Conservation (phyloP, 2,113 vertebrate species). For the Phylloscopus trochilus region DNA sequence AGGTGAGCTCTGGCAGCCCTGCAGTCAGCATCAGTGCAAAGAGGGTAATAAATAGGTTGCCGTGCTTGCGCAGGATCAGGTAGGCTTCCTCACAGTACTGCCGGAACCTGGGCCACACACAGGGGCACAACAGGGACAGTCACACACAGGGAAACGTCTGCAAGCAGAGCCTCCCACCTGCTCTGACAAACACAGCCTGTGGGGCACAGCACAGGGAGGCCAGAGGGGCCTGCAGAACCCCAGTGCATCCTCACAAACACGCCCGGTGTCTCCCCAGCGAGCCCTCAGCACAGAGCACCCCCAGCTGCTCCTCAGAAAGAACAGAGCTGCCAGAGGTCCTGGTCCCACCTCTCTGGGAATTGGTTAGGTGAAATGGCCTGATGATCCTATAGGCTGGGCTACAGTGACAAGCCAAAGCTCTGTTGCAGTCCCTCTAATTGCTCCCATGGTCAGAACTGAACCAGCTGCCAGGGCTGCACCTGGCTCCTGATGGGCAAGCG, state of each 20-base stretch:
- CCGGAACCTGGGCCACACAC: constrained; percentile 81
- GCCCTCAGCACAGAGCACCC: neutral
- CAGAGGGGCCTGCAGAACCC: neutral
- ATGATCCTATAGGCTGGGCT: neutral
- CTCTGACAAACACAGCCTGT: accelerated
- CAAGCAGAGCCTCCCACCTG: accelerated
- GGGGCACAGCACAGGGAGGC: neutral
- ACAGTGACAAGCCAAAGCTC: neutral
- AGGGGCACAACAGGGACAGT: neutral
- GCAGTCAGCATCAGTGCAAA: constrained; percentile 98
- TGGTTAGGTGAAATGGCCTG: neutral
- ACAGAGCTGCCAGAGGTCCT: neutral
- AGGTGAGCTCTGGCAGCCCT: constrained; percentile 94
- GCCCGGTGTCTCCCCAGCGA: neutral
- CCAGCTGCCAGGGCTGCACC: accelerated
- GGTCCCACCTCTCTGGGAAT: neutral
- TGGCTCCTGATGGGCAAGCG: neutral
- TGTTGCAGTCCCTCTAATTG: neutral
- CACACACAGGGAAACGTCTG: accelerated
- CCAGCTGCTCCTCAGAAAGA: neutral
- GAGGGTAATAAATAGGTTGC: constrained; percentile 96
- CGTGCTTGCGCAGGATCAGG: constrained; percentile 89
- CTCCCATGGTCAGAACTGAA: neutral
- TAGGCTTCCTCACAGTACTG: constrained; percentile 96
- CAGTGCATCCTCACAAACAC: neutral